phyloP scores from a whole-genome alignment of 2,797 vertebrate species.

The Rachycentron canadum region DNA sequence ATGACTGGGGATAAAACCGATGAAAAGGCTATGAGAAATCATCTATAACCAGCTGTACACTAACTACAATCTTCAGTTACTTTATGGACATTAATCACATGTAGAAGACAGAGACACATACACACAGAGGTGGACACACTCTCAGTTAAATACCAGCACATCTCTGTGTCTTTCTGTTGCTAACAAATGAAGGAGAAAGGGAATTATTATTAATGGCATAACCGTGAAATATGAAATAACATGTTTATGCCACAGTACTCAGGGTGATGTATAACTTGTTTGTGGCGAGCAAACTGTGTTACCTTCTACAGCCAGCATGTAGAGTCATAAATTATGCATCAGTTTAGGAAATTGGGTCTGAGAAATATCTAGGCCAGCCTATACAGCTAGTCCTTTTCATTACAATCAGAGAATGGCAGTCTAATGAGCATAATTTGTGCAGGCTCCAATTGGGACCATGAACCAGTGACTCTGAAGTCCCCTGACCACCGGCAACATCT shows the following conservation, averaged over 20 bases:
- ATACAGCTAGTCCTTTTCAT: slow-evolving; percentile 55
- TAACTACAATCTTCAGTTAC: slow-evolving; percentile 9
- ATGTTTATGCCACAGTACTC: slow-evolving; percentile 33
- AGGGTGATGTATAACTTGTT: slow-evolving; percentile 62
- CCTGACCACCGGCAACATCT: slow-evolving; percentile 46
- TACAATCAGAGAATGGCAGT: slow-evolving; percentile 57
- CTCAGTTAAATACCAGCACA: slow-evolving; percentile 1
- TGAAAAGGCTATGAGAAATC: background rate
- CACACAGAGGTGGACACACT: slow-evolving; percentile 18
- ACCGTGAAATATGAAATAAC: slow-evolving; percentile 37
- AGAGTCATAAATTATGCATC: slow-evolving; percentile 69
- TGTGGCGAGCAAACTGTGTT: slow-evolving; percentile 49
- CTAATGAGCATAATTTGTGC: slow-evolving; percentile 64
- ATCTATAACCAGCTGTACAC: slow-evolving; percentile 9
- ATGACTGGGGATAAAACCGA: slow-evolving; percentile 19
- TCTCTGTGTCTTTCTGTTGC: slow-evolving; percentile 14
- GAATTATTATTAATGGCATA: slow-evolving; percentile 40
- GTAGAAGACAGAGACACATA: background rate
- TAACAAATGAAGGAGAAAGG: slow-evolving; percentile 41
- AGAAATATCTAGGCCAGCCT: slow-evolving; percentile 63
- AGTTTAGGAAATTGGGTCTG: slow-evolving; percentile 63
- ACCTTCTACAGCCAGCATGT: slow-evolving; percentile 33
- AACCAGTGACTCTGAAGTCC: slow-evolving; percentile 61
- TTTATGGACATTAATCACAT: slow-evolving; percentile 4
- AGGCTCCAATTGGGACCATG: slow-evolving; percentile 53